A percentile compares a stretch with the other conserved stretches of the same genome.
Evolutionary conservation across 2,113 vertebrate species (phyloP).

Genomic region (Plestiodon gilberti): DNA sequence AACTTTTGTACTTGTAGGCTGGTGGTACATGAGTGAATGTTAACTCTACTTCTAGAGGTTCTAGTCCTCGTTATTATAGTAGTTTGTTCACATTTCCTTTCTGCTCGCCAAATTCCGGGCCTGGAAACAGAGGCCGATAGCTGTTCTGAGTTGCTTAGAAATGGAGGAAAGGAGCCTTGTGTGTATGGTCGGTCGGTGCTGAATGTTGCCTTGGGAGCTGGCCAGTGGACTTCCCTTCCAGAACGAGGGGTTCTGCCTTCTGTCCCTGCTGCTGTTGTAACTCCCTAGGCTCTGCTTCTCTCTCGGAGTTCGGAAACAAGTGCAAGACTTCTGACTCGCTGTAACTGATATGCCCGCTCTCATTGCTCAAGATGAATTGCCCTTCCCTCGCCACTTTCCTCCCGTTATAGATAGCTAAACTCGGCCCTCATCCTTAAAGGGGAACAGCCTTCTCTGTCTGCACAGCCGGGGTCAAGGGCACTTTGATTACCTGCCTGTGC

Average conservation of each 20-base stretch:
- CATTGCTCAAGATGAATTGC: background rate
- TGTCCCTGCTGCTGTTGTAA: no score
- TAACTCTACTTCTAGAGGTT: background rate
- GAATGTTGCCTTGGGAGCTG: no score
- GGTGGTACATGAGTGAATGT: no score
- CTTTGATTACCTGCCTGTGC: background rate
- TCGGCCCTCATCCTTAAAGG: background rate
- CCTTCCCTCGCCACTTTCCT: background rate
- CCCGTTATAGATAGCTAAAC: background rate
- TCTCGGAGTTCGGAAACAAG: background rate
- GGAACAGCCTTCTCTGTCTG: background rate
- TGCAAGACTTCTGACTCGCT: no score
- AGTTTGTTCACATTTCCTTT: background rate
- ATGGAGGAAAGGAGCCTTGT: no score
- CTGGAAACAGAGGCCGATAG: background rate
- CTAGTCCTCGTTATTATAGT: background rate
- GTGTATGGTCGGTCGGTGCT: background rate
- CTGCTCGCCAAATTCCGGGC: background rate
- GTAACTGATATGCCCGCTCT: background rate
- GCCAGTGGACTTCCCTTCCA: background rate
- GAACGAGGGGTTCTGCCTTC: no score
- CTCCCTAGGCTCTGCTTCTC: background rate
- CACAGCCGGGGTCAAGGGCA: background rate
- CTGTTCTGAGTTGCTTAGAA: background rate
- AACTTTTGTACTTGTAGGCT: background rate